phyloP scores from a whole-genome alignment of 1,140 invertebrate genomes.

The Cardiocondyla obscurior region DNA sequence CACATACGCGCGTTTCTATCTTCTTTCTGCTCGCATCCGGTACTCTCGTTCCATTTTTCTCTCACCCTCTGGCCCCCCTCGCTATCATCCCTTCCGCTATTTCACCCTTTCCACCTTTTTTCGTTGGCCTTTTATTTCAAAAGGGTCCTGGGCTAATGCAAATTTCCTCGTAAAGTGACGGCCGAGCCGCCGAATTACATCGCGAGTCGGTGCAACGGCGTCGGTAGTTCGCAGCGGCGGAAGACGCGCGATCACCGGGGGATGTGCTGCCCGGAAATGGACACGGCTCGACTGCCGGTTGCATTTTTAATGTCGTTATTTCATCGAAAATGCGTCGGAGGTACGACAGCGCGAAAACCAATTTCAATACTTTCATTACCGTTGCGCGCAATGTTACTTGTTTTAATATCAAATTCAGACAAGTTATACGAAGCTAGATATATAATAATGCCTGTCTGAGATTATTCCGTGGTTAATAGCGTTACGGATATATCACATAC shows the following conservation, averaged over 20 bases:
- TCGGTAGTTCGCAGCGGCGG: conserved; percentile 34
- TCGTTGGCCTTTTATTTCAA: conserved; percentile 76
- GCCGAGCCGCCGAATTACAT: conserved; percentile 66
- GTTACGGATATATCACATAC: background rate
- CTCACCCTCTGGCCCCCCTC: background rate
- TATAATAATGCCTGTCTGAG: background rate
- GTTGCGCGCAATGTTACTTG: background rate
- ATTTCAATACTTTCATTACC: conserved; percentile 29
- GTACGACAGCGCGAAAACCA: conserved; percentile 3
- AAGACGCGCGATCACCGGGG: conserved; percentile 34
- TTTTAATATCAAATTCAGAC: background rate
- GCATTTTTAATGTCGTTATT: conserved; percentile 48
- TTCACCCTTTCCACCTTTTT: conserved; percentile 68
- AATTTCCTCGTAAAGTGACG: conserved; percentile 76
- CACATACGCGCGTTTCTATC: conserved; percentile 45
- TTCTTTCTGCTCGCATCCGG: conserved; percentile 25
- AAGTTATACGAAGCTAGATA: conserved; percentile 1
- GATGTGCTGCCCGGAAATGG: conserved; percentile 51
- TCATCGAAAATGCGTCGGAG: conserved; percentile 39
- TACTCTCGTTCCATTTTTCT: conserved; percentile 24
- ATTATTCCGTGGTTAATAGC: background rate
- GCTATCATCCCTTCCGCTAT: conserved; percentile 40
- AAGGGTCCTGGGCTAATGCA: conserved; percentile 73
- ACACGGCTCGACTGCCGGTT: conserved; percentile 40
- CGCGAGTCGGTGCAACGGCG: conserved; percentile 51